These are phyloP conservation scores for Malacoctenus gilli DNA, from an alignment of 2,797 vertebrate genomes.

Conservation along the genomic window DNA sequence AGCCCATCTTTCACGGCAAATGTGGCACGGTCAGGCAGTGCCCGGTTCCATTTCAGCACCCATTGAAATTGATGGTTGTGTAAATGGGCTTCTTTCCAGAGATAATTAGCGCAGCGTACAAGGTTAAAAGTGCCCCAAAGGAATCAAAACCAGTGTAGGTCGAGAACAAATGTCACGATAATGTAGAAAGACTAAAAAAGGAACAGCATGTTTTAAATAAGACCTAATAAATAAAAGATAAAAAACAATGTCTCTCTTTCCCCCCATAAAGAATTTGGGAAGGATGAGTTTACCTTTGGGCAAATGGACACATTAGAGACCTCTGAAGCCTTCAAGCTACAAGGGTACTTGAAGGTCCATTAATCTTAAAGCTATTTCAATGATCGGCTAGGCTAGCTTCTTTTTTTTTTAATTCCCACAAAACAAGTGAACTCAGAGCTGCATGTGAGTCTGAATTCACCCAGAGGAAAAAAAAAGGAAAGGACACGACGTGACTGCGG, in stretches of 20 bases:
- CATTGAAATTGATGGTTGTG: constrained; percentile 76
- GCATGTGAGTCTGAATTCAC: too few species aligned
- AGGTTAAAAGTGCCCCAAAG: constrained; percentile 74
- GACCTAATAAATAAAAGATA: constrained; percentile 5
- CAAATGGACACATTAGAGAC: too few species aligned
- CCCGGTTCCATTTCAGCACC: constrained; percentile 67
- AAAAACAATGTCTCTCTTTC: too few species aligned
- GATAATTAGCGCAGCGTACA: constrained; percentile 79
- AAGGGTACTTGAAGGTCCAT: not conserved
- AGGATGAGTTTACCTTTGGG: too few species aligned
- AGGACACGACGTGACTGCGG: not conserved
- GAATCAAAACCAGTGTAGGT: constrained; percentile 60
- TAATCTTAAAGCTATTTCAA: too few species aligned
- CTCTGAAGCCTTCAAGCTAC: too few species aligned
- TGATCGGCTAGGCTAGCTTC: too few species aligned
- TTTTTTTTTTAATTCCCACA: too few species aligned
- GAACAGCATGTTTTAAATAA: constrained; percentile 34
- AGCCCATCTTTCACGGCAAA: constrained; percentile 75
- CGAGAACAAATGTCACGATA: constrained; percentile 61
- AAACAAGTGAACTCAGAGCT: too few species aligned
- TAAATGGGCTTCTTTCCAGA: constrained; percentile 77
- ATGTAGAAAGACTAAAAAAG: constrained; percentile 42
- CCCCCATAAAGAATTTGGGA: too few species aligned
- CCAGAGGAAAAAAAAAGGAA: too few species aligned
- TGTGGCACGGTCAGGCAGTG: constrained; percentile 65